phyloP scores from a whole-genome alignment of 2,113 vertebrate species.

The Ceratotherium simum region DNA sequence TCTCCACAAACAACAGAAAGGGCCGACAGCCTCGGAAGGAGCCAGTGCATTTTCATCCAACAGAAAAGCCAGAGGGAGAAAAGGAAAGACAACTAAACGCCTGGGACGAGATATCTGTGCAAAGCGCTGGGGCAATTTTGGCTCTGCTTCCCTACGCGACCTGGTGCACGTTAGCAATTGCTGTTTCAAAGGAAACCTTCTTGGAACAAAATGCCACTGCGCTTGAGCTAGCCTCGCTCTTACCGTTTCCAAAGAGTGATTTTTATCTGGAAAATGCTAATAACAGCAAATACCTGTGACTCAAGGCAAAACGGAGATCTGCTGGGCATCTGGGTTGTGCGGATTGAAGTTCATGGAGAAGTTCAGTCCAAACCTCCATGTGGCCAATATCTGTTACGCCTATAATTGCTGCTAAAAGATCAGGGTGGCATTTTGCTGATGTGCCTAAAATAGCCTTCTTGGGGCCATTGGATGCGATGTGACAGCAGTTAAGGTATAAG shows the following conservation, averaged over 20 bases:
- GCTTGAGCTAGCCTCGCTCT: conserved; percentile 32
- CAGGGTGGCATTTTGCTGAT: conserved; percentile 86
- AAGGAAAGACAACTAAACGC: fast-evolving
- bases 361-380: conserved; percentile 63
- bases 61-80: neutral
- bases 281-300: neutral
- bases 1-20: neutral
- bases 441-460: conserved; percentile 82
- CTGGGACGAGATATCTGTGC: neutral
- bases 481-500: conserved; percentile 81
- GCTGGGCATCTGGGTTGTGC: neutral
- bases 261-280: conserved; percentile 69
- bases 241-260: conserved; percentile 23
- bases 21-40: neutral
- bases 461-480: conserved; percentile 73
- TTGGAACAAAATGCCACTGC: neutral
- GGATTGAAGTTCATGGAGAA: conserved; percentile 65
- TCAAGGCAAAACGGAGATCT: neutral
- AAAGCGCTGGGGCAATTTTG: neutral
- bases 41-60: neutral
- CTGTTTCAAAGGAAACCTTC: conserved; percentile 60
- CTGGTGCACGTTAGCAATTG: conserved; percentile 31
- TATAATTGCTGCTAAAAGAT: conserved; percentile 87
- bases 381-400: conserved; percentile 72
- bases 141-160: conserved; percentile 11